phyloP scores from a whole-genome alignment of 1,140 invertebrate genomes.

The Pygmarrhopalites habei region DNA sequence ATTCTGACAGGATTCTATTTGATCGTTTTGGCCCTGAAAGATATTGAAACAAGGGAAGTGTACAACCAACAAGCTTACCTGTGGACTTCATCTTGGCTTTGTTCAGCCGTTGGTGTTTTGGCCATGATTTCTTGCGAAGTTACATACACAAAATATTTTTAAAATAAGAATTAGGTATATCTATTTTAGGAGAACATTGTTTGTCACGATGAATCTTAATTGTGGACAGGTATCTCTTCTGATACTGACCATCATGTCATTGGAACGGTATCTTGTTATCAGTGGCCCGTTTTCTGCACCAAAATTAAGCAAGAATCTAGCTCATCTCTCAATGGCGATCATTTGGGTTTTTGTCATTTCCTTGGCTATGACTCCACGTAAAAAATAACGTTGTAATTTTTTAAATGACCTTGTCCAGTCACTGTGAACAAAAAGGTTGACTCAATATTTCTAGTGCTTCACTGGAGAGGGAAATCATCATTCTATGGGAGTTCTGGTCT shows the following conservation, averaged over 20 bases:
- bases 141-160: constrained; percentile 10
- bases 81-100: constrained; percentile 64
- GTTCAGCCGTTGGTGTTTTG: constrained; percentile 55
- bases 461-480: constrained; percentile 55
- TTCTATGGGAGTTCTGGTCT: constrained; percentile 66
- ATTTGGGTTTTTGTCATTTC: constrained; percentile 60
- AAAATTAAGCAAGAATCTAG: constrained; percentile 51
- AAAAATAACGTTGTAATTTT: neutral
- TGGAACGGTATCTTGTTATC: constrained; percentile 66
- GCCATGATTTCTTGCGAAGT: constrained; percentile 65
- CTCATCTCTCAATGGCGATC: constrained; percentile 49
- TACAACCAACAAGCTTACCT: constrained; percentile 56
- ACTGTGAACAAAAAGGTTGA: too few species aligned
- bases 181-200: neutral
- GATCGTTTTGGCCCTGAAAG: constrained; percentile 59
- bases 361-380: constrained; percentile 59
- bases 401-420: too few species aligned
- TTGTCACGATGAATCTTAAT: too few species aligned
- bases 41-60: constrained; percentile 55
- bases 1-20: constrained; percentile 72
- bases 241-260: constrained; percentile 66
- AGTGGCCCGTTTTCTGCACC: constrained; percentile 57
- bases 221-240: constrained; percentile 58
- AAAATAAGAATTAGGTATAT: neutral
- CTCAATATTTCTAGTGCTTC: too few species aligned